These are phyloP conservation scores for Trachops cirrhosus DNA, from an alignment of 2,797 vertebrate genomes.

Conservation along the genomic window DNA sequence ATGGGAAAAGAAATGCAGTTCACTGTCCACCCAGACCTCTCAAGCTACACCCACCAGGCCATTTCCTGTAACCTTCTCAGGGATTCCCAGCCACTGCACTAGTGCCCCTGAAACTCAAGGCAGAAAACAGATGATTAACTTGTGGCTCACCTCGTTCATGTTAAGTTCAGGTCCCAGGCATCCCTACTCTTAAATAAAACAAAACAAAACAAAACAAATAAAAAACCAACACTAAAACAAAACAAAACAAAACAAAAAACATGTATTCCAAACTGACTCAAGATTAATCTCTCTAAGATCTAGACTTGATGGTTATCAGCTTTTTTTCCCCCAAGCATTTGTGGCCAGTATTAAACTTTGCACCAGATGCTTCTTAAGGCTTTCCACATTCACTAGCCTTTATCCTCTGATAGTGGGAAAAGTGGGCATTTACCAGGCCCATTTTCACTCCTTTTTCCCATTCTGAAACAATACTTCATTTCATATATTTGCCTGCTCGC, in stretches of 20 bases:
- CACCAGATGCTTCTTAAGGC: background rate
- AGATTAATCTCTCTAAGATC: slow-evolving; percentile 17
- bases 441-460: background rate
- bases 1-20: slow-evolving; percentile 87
- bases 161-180: slow-evolving; percentile 66
- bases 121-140: slow-evolving; percentile 72
- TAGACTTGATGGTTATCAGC: background rate
- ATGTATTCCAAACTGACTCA: background rate
- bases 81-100: slow-evolving; percentile 76
- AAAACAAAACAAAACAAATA: background rate
- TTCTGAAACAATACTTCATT: background rate
- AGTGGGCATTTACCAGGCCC: background rate
- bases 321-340: background rate
- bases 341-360: background rate
- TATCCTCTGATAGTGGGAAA: rapidly evolving
- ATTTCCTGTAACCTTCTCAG: slow-evolving; percentile 86
- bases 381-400: background rate
- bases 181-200: slow-evolving; percentile 9
- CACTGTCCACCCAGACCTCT: slow-evolving; percentile 84
- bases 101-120: slow-evolving; percentile 52
- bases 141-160: slow-evolving; percentile 72
- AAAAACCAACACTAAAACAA: background rate
- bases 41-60: slow-evolving; percentile 83
- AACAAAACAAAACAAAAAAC: background rate
- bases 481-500: background rate